Evolutionary conservation across 2,888 invertebrate genomes (phyloP).

Genomic region (Chelonus formosanus): DNA sequence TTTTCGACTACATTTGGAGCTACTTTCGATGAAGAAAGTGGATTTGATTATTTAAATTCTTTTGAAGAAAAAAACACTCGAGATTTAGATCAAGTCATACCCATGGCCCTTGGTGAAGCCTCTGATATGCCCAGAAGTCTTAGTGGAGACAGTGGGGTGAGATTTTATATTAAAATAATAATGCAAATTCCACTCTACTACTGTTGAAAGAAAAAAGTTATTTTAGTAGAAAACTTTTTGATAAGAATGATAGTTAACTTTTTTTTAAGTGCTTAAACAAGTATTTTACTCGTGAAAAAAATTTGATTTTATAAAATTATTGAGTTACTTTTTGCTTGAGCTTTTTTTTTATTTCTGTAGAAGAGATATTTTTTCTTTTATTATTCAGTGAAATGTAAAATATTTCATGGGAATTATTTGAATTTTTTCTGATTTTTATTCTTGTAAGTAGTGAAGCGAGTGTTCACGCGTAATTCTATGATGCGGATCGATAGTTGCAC

Average conservation of each 20-base stretch:
- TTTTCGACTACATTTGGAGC: constrained; percentile 60
- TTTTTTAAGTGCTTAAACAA: too few species aligned
- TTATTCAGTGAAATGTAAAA: not conserved
- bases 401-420: not conserved
- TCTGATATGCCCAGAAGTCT: constrained; percentile 25
- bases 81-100: not conserved
- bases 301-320: too few species aligned
- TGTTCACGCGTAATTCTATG: constrained; percentile 42
- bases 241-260: too few species aligned
- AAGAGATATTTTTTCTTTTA: too few species aligned
- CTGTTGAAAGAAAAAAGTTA: not conserved
- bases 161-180: not conserved
- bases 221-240: too few species aligned
- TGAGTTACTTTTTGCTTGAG: too few species aligned
- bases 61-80: constrained; percentile 47
- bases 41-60: constrained; percentile 53
- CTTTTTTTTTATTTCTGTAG: not conserved
- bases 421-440: not conserved
- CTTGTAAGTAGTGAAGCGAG: constrained; percentile 16
- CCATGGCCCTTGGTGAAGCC: constrained; percentile 25
- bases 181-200: not conserved
- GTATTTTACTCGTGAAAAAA: too few species aligned
- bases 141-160: constrained; percentile 30
- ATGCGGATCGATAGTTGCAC: constrained; percentile 44
- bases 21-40: constrained; percentile 58